A percentile compares a stretch with the other conserved stretches of the same genome.
Conservation (phyloP, 2,113 vertebrate species). For the Craseonycteris thonglongyai region DNA sequence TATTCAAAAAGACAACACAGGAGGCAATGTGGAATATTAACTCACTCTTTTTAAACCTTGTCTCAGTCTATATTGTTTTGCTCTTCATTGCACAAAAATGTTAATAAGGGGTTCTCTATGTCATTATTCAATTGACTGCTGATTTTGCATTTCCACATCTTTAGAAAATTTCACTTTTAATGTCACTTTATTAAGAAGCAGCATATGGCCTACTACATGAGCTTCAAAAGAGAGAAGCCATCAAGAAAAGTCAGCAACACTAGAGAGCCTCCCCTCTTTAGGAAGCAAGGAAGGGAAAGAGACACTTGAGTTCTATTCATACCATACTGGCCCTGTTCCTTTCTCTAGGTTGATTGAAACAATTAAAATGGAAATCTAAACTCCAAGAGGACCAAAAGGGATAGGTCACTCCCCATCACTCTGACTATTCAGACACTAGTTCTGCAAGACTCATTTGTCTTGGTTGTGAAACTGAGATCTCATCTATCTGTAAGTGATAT, state of each 20-base stretch:
- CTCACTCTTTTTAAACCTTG: neutral
- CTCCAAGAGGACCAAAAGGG: neutral
- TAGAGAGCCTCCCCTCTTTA: neutral
- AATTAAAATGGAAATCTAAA: constrained; percentile 15
- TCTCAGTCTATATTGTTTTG: neutral
- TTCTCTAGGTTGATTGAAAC: neutral
- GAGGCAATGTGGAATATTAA: neutral
- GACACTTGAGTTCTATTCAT: neutral
- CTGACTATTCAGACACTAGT: neutral
- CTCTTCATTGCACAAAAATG: neutral
- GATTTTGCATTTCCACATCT: neutral
- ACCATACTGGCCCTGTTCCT: neutral
- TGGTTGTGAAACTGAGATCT: neutral
- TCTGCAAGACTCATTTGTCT: neutral
- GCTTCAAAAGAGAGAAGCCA: neutral
- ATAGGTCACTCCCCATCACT: neutral
- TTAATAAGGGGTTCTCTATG: neutral
- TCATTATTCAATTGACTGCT: neutral
- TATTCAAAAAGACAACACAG: neutral
- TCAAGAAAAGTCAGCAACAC: neutral
- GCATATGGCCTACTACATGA: neutral
- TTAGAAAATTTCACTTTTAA: neutral
- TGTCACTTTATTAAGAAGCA: neutral
- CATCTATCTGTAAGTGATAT: neutral
- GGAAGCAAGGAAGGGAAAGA: neutral